Evolutionary conservation across 2,888 invertebrate genomes (phyloP), one percentile per base, ranked within the genome.

Genomic region (Scaeva pyrastri): DNA sequence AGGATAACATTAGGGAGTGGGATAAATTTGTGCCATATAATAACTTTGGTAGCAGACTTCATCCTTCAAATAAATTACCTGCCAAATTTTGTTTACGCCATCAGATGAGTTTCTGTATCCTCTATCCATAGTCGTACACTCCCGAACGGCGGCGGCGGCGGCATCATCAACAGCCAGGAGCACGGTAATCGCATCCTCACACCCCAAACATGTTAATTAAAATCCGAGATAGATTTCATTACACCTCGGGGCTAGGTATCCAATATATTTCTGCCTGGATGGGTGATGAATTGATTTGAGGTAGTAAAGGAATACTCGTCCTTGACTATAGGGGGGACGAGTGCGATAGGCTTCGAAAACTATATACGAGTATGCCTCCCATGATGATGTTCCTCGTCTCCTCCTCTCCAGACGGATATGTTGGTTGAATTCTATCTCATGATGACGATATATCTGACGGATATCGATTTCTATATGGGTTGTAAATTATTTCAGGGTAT

Each of bases 61-160:
- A 50, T 68, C 74, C 74, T 52, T 74, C 68, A 80, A 74, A 80
- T 74, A 70, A 74, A 79, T 72, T 73, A 60, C 62, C 74, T 79
- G 72, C 83, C 79, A 79, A 74, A 73, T 62, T 78, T 73, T 56
- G 78, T 74, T 74, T 76, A 50, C 56, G 60, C 71, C 64, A 75
- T 76, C 62, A 66, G 41, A 45, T 74, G 52, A 48, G 75, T 52
- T 19, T 52, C 68, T 31, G 21, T 60, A 36, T 58, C 55, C 16
- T 36, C 39, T 39, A 39, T 12, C 39, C 8, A 8, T 12, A 39
- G 1, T 11, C 39, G 2, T 10, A 12, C 7, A 7, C 11, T 2
- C 8, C 39, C 10, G 12, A 16, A 16, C n/a, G n/a, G n/a, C n/a
- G n/a, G n/a, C n/a, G n/a, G n/a, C n/a, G n/a, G n/a, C n/a, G n/a